A percentile compares a stretch with the other conserved stretches of the same genome.
These are phyloP conservation scores for Syngnathus floridae DNA, from an alignment of 2,113 vertebrate species.

Conservation along the genomic window DNA sequence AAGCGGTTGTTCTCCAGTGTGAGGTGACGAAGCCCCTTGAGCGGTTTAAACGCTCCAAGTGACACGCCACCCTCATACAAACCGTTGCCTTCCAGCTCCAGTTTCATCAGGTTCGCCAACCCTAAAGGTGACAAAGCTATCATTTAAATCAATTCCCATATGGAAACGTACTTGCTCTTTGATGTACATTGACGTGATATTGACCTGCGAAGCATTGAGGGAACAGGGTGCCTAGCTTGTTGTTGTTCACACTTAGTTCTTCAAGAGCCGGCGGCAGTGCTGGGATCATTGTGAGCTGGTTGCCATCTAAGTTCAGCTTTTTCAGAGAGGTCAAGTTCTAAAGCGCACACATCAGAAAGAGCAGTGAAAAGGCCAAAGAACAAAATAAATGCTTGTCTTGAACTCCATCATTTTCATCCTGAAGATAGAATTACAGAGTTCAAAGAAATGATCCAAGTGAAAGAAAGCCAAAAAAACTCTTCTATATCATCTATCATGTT, in stretches of 20 bases:
- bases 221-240: slow-evolving; percentile 61
- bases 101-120: slow-evolving; percentile 64
- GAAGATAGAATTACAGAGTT: slow-evolving; percentile 32
- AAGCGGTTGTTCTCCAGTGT: slow-evolving; percentile 70
- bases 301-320: slow-evolving; percentile 69
- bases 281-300: slow-evolving; percentile 65
- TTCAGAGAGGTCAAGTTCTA: slow-evolving; percentile 64
- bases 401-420: slow-evolving; percentile 29
- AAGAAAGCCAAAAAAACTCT: slow-evolving; percentile 27
- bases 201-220: slow-evolving; percentile 66
- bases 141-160: neutral
- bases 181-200: neutral
- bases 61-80: slow-evolving; percentile 65
- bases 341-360: slow-evolving; percentile 10
- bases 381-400: slow-evolving; percentile 17
- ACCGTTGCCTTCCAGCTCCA: slow-evolving; percentile 69
- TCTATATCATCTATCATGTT: slow-evolving; percentile 34
- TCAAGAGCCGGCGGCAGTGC: slow-evolving; percentile 66
- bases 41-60: slow-evolving; percentile 59
- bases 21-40: slow-evolving; percentile 64
- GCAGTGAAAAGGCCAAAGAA: slow-evolving; percentile 8
- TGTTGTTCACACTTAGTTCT: slow-evolving; percentile 72
- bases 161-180: neutral
- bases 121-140: slow-evolving; percentile 43
- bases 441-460: slow-evolving; percentile 31